Conservation (phyloP, 1,140 invertebrate genomes). For the Nilaparvata lugens region DNA sequence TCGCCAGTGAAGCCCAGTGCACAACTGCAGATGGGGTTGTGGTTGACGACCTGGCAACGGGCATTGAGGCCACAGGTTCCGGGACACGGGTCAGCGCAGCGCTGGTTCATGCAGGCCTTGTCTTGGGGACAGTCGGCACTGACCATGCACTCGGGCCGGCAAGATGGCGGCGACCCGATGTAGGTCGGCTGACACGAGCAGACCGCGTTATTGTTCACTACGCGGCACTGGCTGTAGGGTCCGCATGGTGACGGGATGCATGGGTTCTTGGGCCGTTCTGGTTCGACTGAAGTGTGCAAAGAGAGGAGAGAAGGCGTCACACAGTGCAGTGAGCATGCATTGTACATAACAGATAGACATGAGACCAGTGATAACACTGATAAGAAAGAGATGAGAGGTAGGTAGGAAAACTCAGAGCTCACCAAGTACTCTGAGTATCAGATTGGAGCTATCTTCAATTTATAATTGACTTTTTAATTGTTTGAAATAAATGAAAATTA, state of each 20-base stretch:
- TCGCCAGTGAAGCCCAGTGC: slow-evolving; percentile 38
- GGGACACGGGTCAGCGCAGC: slow-evolving; percentile 38
- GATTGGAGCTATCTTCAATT: too few species aligned
- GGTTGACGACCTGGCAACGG: slow-evolving; percentile 37
- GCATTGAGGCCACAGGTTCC: slow-evolving; percentile 41
- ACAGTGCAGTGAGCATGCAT: slow-evolving; percentile 8
- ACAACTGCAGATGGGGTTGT: slow-evolving; percentile 38
- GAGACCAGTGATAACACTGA: background rate
- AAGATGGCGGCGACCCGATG: slow-evolving; percentile 38
- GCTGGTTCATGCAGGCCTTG: slow-evolving; percentile 37
- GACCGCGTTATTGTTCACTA: slow-evolving; percentile 37
- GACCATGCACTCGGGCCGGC: slow-evolving; percentile 37
- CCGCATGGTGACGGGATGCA: slow-evolving; percentile 38
- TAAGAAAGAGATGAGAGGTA: background rate
- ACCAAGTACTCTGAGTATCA: too few species aligned
- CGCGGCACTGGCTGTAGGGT: slow-evolving; percentile 38
- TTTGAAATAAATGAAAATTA: too few species aligned
- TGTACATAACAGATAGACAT: slow-evolving; percentile 3
- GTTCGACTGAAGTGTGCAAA: slow-evolving; percentile 21
- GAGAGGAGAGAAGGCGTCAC: slow-evolving; percentile 9
- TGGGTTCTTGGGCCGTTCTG: slow-evolving; percentile 25
- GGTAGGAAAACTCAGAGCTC: background rate
- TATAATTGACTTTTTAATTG: too few species aligned
- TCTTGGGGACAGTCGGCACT: slow-evolving; percentile 37
- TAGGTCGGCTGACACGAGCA: slow-evolving; percentile 42